Evolutionary conservation across 1,140 invertebrate species (phyloP), one percentile per base, ranked within the genome.

Genomic region (Caerostris darwini): DNA sequence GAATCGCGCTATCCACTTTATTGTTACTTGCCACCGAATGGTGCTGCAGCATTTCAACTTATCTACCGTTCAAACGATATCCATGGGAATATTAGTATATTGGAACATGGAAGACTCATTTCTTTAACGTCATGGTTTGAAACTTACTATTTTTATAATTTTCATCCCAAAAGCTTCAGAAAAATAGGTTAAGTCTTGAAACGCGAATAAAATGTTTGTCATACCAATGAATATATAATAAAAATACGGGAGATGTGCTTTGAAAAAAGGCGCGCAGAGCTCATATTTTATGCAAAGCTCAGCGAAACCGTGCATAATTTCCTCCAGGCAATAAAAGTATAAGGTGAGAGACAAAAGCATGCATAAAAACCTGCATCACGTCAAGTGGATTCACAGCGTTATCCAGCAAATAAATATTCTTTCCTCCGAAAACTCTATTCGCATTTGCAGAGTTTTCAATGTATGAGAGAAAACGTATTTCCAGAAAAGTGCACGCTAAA

Each of bases 231-330:
- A 71, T 71, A 71, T 71, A 71, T 71, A 34, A 71, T 71, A 71
- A 71, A 71, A 19, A 71, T 71, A 71, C 7, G 50, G 69, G 10
- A 71, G 34, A 10, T 71, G 34, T 7, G 2, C 19, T 71, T 3
- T 10, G 7, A 10, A 34, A 34, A 71, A 71, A 71, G 50, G 7
- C 19, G 69, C 69, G 10, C 7, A 19, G n/a, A 71, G 19, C 34
- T 71, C 69, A 71, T 71, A 71, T 71, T 71, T 71, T 71, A 71
- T 71, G 69, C 12, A 71, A 71, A 71, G 69, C 34, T 71, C 34
- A 71, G 69, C 19, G 69, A 71, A 71, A 71, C 69, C 50, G 50
- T 71, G 69, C 69, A 71, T 71, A 71, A 71, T 71, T 34, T 34
- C 69, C 69, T 71, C 10, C 8, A 34, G 69, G 69, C 69, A 34